A percentile compares a stretch with the other conserved stretches of the same genome.
phyloP scores from a whole-genome alignment of 2,888 invertebrate species.

The Nyleta sp. region DNA sequence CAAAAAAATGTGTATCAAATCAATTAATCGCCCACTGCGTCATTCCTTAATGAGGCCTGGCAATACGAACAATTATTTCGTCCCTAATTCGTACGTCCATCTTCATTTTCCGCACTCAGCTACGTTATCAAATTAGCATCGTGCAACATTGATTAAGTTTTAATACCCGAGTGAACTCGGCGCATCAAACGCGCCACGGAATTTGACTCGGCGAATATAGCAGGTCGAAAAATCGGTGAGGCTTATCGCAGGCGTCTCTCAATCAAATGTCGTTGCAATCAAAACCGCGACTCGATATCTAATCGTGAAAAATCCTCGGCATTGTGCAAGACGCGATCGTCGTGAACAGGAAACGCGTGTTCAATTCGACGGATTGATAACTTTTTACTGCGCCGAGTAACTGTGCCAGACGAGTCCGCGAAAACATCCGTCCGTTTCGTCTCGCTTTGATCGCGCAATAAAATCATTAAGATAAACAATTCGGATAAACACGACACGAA shows the following conservation, averaged over 20 bases:
- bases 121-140: slow-evolving; percentile 29
- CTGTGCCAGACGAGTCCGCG: slow-evolving; percentile 39
- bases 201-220: neutral
- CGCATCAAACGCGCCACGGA: no score
- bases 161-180: neutral
- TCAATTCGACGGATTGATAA: slow-evolving; percentile 60
- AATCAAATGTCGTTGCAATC: slow-evolving; percentile 4
- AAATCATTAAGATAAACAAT: slow-evolving; percentile 32
- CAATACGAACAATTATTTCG: slow-evolving; percentile 32
- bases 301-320: slow-evolving; percentile 58
- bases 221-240: no score
- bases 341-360: slow-evolving; percentile 53
- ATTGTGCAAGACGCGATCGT: slow-evolving; percentile 59
- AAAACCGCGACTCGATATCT: slow-evolving; percentile 55
- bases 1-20: slow-evolving; percentile 58
- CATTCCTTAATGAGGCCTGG: slow-evolving; percentile 17
- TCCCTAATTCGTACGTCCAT: slow-evolving; percentile 44
- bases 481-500: no score
- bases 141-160: slow-evolving; percentile 36
- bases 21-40: slow-evolving; percentile 7
- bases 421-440: slow-evolving; percentile 33
- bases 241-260: no score
- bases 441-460: slow-evolving; percentile 21
- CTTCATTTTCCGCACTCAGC: slow-evolving; percentile 34
- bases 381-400: slow-evolving; percentile 47